phyloP scores from a whole-genome alignment of 1,140 invertebrate species.

The Dreissena polymorpha region DNA sequence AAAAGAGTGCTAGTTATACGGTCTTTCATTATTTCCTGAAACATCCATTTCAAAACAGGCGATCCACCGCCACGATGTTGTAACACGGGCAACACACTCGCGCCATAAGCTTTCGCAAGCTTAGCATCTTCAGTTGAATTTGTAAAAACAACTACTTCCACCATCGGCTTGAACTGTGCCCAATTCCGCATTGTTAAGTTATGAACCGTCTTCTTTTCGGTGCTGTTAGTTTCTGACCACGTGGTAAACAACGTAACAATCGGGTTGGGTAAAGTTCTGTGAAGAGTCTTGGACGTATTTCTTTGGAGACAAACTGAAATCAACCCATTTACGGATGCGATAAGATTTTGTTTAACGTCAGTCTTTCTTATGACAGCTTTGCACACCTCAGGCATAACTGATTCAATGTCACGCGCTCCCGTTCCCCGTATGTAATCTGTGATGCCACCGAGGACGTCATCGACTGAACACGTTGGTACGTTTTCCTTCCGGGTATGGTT shows the following conservation, averaged over 20 bases:
- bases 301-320: not conserved
- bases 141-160: constrained; percentile 46
- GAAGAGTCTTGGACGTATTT: not conserved
- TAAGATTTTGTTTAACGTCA: constrained; percentile 3
- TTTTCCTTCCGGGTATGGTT: constrained; percentile 9
- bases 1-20: constrained; percentile 15
- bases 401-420: constrained; percentile 2
- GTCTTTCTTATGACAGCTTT: not conserved
- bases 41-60: constrained; percentile 58
- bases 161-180: constrained; percentile 29
- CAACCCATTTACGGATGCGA: not conserved
- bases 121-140: constrained; percentile 29
- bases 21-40: constrained; percentile 29
- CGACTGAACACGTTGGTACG: constrained; percentile 14
- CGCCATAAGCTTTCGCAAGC: constrained; percentile 19
- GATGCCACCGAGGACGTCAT: constrained; percentile 36
- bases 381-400: constrained; percentile 16
- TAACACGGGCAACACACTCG: constrained; percentile 36
- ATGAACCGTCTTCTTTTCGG: constrained; percentile 32
- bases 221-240: constrained; percentile 6
- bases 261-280: constrained; percentile 18
- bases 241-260: constrained; percentile 47
- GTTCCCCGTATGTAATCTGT: constrained; percentile 26
- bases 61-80: constrained; percentile 38
- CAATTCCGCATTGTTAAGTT: constrained; percentile 54